Evolutionary conservation across 1,140 invertebrate genomes (phyloP), one percentile per base, ranked within the genome.

Genomic region (Zaprionus ghesquierei): DNA sequence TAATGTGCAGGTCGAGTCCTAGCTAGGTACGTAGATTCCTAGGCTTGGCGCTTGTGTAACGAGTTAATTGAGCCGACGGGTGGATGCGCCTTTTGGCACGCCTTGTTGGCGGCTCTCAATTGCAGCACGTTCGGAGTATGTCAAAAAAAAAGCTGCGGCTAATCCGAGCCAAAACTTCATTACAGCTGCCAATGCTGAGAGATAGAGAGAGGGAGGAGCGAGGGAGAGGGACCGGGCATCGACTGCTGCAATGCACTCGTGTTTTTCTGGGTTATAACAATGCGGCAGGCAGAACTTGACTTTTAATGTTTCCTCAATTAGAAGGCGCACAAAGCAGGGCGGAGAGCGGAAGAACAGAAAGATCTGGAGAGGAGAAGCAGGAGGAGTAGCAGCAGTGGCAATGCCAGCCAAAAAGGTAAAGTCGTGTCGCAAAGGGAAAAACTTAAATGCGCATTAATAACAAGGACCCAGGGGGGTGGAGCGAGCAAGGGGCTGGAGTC

Each of bases 271-370:
- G 82, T 89, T 87, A 87, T 87, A 89, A 89, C 82, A 87, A 87
- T 87, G 82, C 82, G 82, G 82, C 82, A 69, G 62, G 62, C 82
- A 82, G 82, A 87, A 87, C 84, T 87, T 87, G 84, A 87, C 82
- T 87, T 87, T 87, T 87, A 87, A 87, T 87, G 82, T 89, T 87
- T 87, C 82, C 82, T 86, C 82, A 86, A 86, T 86, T 86, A 86
- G 82, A 86, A 87, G 62, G 71, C 82, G 76, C 63, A 86, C 81
- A 86, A 86, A 87, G 35, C n/a, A 15, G 35, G 15, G 35, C 5
- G 6, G 35, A 6, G 27, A 25, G 25, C 25, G 2, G 10, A 33
- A 33, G 31, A 33, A 33, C 10, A 13, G 31, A 0, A 3, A 12
- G 10, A 33, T n/a, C n/a, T n/a, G n/a, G n/a, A 10, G 9, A 33